These are phyloP conservation scores for Abramis brama DNA, from an alignment of 2,113 vertebrate species.

Conservation along the genomic window DNA sequence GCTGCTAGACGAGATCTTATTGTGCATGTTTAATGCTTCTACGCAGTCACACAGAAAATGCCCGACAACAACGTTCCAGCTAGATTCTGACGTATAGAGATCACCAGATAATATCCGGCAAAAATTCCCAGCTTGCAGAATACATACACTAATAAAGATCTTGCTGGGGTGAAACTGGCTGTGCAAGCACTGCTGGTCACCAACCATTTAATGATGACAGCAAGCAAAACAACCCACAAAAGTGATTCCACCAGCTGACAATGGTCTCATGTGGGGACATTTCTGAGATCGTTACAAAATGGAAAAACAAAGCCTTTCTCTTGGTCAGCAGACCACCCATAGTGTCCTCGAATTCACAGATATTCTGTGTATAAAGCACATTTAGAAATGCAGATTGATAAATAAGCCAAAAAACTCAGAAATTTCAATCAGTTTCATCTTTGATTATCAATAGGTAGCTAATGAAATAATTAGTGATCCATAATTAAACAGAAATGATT, in stretches of 20 bases:
- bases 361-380: not conserved
- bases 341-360: not conserved
- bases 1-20: slow-evolving; percentile 24
- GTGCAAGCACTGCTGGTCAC: not conserved
- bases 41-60: not conserved
- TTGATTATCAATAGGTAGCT: not conserved
- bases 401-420: not conserved
- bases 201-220: slow-evolving; percentile 6
- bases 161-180: not conserved
- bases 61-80: not conserved
- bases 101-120: slow-evolving; percentile 3
- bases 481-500: not conserved
- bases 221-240: slow-evolving; percentile 16
- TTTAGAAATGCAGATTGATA: not conserved
- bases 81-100: not conserved
- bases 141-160: not conserved
- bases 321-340: slow-evolving; percentile 18
- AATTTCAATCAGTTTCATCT: not conserved
- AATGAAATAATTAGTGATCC: not conserved
- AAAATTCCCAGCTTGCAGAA: not conserved
- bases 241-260: slow-evolving; percentile 18
- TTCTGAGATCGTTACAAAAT: slow-evolving; percentile 18
- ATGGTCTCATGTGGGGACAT: not conserved
- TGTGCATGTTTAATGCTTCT: slow-evolving; percentile 17
- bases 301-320: slow-evolving; percentile 11